Percentiles rank a stretch among this genome's conserved stretches.
Conservation (phyloP, 2,888 invertebrate genomes). For the Mimumesa dahlbomi region DNA sequence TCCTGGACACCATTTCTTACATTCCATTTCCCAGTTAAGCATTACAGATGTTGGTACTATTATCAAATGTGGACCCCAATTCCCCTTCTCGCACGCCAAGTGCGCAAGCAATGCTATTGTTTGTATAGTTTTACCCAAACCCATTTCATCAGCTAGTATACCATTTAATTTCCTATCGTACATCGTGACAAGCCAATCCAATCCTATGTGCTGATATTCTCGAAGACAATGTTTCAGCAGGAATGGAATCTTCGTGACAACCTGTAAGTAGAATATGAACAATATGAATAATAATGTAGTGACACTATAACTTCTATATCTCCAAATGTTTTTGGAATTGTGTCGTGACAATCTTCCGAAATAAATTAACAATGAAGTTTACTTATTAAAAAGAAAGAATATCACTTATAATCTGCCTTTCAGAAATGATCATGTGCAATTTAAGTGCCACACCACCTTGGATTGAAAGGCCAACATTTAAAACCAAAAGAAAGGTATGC, state of each 20-base stretch:
- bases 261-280: too few species aligned
- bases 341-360: conserved; percentile 56
- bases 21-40: conserved; percentile 99
- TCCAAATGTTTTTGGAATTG: too few species aligned
- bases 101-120: conserved; percentile 97
- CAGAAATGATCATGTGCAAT: conserved; percentile 72
- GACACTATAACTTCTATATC: too few species aligned
- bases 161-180: conserved; percentile 97
- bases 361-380: conserved; percentile 32
- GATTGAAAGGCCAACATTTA: conserved; percentile 69
- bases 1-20: conserved; percentile 99
- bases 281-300: conserved; percentile 4
- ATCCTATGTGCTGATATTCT: conserved; percentile 98
- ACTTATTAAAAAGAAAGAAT: conserved; percentile 34
- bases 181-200: conserved; percentile 99
- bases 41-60: conserved; percentile 99
- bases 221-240: conserved; percentile 93
- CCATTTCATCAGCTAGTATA: conserved; percentile 98
- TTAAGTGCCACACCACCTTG: conserved; percentile 67
- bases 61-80: conserved; percentile 99
- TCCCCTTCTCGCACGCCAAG: conserved; percentile 92
- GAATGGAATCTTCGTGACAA: conserved; percentile 96
- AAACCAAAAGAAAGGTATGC: conserved; percentile 23
- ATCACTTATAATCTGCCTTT: conserved; percentile 72
- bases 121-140: conserved; percentile 98